Evolutionary conservation across 2,797 vertebrate genomes (phyloP).

Genomic region (Antennarius maculatus): DNA sequence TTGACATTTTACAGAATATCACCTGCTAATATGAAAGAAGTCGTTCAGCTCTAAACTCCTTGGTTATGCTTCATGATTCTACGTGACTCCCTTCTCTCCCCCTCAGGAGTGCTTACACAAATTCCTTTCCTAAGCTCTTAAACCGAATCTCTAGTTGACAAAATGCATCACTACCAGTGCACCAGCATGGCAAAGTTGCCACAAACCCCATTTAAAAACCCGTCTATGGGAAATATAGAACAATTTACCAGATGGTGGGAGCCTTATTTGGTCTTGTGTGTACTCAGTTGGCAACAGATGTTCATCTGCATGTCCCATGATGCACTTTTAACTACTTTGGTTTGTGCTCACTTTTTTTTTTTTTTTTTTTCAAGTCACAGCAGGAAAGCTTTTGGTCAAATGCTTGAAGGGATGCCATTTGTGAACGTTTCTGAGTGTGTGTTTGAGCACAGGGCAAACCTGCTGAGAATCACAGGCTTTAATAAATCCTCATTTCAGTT

Average conservation of each 20-base stretch:
- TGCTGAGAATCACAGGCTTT: slow-evolving; percentile 31
- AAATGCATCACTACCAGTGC: too few species aligned
- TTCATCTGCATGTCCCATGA: neutral
- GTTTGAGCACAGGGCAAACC: slow-evolving; percentile 17
- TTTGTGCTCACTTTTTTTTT: neutral
- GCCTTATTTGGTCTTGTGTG: neutral
- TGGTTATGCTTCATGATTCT: too few species aligned
- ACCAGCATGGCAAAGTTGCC: too few species aligned
- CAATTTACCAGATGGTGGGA: neutral
- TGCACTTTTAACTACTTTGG: neutral
- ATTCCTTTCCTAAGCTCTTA: too few species aligned
- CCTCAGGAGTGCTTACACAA: too few species aligned
- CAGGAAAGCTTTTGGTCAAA: neutral
- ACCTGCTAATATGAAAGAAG: too few species aligned
- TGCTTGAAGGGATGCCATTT: neutral
- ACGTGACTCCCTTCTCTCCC: too few species aligned
- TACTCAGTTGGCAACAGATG: neutral
- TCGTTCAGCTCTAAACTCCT: too few species aligned
- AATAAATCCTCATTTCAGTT: slow-evolving; percentile 65
- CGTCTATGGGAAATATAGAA: too few species aligned
- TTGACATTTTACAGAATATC: too few species aligned
- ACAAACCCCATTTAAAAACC: too few species aligned
- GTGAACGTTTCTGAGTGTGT: slow-evolving; percentile 8
- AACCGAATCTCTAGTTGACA: too few species aligned
- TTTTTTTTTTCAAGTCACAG: neutral